Base-by-base conservation (phyloP, 2,113 vertebrate species). In the Ochotona princeps region DNA sequence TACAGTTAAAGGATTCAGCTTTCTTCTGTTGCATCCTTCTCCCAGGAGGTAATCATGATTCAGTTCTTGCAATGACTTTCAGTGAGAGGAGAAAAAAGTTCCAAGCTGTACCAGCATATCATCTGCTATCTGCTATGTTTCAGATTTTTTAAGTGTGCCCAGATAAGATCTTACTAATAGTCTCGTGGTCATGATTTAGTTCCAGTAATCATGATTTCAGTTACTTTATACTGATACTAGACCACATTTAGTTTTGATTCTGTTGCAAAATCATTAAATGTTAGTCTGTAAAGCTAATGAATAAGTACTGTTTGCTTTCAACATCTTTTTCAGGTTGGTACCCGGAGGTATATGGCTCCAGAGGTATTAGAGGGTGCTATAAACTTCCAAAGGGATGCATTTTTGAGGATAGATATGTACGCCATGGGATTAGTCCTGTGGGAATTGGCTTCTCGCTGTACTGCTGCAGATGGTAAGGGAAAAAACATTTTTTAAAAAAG, bases 301-400 rank as follows among this genome's bases (percentile, higher is more conserved):
- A 73, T 91, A 65, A 96, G 28, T 86, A 74, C 26, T 96, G 0
- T 91, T 92, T 94, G 89, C 82, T 96, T 96, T 97, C 60, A 92
- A 54, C 73, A 73, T 76, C 66, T 96, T 96, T 90, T 95, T 32
- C 76, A 99, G 99, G 99, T 99, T 92, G 99, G 99, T 67, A 99
- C 99, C 10, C 98, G 99, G 87, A 98, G 99, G 87, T 99, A 99
- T 96, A 99, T 99, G 99, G 99, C 99, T 93, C 99, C 99, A 0
- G 99, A 99, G 96, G 99, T 99, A n/a, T 98, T 99, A 73, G 99
- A 99, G 97, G 99, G 99, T 21, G 99, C 99, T 92, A 99, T 99
- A 89, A 99, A 99, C 98, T 99, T 99, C 98, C 99, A 99, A 95
- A 98, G 99, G n/a, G 99, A 99, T 93, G 98, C 99, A 1, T 99